Base-by-base conservation (phyloP, 2,888 invertebrate species). In the Eurytoma adleriae region DNA sequence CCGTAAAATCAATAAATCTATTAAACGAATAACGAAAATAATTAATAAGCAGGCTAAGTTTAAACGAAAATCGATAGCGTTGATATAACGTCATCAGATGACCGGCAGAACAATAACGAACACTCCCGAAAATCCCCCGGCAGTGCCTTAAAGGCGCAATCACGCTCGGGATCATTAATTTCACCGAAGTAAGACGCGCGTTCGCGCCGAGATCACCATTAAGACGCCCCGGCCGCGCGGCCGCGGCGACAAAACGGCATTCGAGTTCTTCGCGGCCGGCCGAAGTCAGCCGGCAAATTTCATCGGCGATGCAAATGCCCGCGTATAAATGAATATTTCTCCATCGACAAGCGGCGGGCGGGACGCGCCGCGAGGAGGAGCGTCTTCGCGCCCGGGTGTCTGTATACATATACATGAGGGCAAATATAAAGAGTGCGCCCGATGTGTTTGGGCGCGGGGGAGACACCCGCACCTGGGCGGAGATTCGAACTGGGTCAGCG, bases 401-500 rank as follows among this genome's bases (percentile, higher is more conserved):
- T 5, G n/a, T 13, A 3, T 27, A 7, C 27, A 61, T 61, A 16
- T 16, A 61, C 27, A 61, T 16, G 54, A 54, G 54, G 20, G 18
- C n/a, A 16, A 14, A 72, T 54, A 54, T 54, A n/a, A 52, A 16
- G 3, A 61, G 66, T 67, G 61, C n/a, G 50, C 40, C 20, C 13
- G 67, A 50, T 67, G 57, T 74, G 48, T 66, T 59, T 27, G n/a
- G 50, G 59, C 24, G 24, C 30, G 52, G 14, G 54, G 16, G 64
- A 30, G 18, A 24, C 30, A 20, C n/a, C n/a, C 54, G 13, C 13
- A n/a, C 20, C 57, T 40, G n/a, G 14, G 30, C 54, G 14, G n/a
- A 30, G n/a, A 16, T 3, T n/a, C 24, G n/a, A 75, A 69, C 52
- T 76, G 62, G 76, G 76, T 76, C 76, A 76, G 50, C 61, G 24